Conservation (phyloP, 2,113 vertebrate species). For the Nipponia nippon region DNA sequence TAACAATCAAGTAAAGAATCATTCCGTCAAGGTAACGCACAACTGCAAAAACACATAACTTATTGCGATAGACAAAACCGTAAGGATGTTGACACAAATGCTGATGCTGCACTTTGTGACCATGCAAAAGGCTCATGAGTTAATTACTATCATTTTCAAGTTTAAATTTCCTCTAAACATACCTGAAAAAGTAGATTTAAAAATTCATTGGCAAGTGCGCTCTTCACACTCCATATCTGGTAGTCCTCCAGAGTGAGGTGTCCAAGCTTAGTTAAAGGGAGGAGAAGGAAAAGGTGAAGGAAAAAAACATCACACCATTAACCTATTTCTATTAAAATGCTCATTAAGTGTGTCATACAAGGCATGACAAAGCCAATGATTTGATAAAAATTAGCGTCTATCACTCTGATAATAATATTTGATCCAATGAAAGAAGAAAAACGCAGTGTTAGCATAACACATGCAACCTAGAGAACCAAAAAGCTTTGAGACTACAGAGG, state of each 20-base stretch:
- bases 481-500: background rate
- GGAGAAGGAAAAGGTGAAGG: background rate
- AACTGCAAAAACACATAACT: background rate
- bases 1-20: background rate
- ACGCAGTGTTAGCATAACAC: background rate
- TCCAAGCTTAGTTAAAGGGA: slow-evolving; percentile 76
- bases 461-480: background rate
- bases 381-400: background rate
- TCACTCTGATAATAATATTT: background rate
- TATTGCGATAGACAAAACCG: background rate
- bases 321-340: background rate
- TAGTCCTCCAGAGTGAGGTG: slow-evolving; percentile 97
- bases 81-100: background rate
- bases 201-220: slow-evolving; percentile 95
- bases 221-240: slow-evolving; percentile 99
- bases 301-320: background rate
- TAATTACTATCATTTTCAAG: background rate
- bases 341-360: background rate
- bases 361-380: background rate
- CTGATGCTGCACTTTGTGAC: background rate
- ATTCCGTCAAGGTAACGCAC: background rate
- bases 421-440: background rate
- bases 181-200: slow-evolving; percentile 98
- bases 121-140: background rate
- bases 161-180: background rate